Percentiles rank a stretch among this genome's conserved stretches.
phyloP scores from a whole-genome alignment of 1,140 invertebrate genomes.

The Oryzaephilus surinamensis region DNA sequence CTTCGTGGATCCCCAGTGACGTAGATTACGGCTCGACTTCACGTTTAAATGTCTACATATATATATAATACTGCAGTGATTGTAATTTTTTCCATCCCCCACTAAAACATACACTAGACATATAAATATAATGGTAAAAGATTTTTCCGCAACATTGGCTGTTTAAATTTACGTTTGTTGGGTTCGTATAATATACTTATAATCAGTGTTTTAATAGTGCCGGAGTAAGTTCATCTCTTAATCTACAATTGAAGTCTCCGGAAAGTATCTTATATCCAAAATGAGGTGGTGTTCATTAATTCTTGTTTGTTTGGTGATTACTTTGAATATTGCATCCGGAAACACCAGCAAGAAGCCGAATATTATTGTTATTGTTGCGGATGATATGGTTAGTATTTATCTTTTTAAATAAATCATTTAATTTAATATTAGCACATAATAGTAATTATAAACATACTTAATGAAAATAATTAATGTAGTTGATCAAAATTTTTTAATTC shows the following conservation, averaged over 20 bases:
- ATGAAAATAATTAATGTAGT: neutral
- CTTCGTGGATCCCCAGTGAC: too few species aligned
- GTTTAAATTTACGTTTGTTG: conserved; percentile 6
- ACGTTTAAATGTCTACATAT: too few species aligned
- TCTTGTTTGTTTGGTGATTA: conserved; percentile 1
- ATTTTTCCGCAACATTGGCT: conserved; percentile 9
- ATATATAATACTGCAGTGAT: too few species aligned
- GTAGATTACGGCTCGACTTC: too few species aligned
- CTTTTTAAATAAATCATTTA: neutral
- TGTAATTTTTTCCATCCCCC: conserved; percentile 7
- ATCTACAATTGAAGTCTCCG: too few species aligned
- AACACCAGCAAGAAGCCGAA: conserved; percentile 38
- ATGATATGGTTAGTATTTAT: conserved; percentile 44
- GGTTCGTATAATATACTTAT: neutral
- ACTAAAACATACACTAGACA: conserved; percentile 1
- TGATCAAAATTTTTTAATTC: too few species aligned
- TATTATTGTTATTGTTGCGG: conserved; percentile 50
- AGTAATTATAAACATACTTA: neutral
- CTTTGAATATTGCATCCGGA: conserved; percentile 3
- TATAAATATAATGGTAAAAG: conserved; percentile 3
- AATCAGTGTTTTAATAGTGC: too few species aligned
- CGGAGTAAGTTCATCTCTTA: too few species aligned
- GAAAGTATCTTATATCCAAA: too few species aligned
- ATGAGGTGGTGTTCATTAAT: conserved; percentile 2
- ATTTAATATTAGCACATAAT: neutral